Evolutionary conservation across 2,888 invertebrate species (phyloP), one percentile per base, ranked within the genome.

Genomic region (Zeuzera pyrina): DNA sequence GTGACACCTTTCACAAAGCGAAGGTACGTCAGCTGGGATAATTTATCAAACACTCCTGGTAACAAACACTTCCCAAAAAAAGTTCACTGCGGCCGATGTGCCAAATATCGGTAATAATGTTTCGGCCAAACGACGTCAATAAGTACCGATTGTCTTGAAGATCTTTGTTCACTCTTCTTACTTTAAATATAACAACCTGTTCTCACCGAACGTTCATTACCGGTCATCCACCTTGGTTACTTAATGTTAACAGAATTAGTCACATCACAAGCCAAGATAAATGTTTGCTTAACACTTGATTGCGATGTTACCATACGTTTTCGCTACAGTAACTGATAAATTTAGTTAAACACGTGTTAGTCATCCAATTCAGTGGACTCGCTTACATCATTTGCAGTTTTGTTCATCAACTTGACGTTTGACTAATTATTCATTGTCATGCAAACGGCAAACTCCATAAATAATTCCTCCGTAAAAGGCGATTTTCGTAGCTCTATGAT

Each of bases 221-320:
- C 65, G 83, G 79, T 81, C 81, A 61, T 67, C 69, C 57, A 81
- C 81, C 79, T 59, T 68, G 55, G 69, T 76, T 79, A 79, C 72
- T 74, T 74, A 70, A 78, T 72, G 69, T 62, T 57, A 60, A 57
- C 53, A 51, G 50, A 58, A 72, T 79, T 78, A 76, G 72, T 79
- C 79, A 63, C 56, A 45, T 78, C 78, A 62, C 56, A 46, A 54
- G 50, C 50, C 50, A 60, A 57, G 49, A 43, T 59, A 60, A 76
- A 77, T 67, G 65, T 76, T 76, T 66, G 66, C 49, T 49, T 47
- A 55, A 59, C 52, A 45, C 53, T 59, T 53, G 47, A 43, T 44
- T 13, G 52, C 54, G 53, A 52, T 55, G 55, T 49, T 55, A 58
- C 57, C 54, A 57, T 59, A 52, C 51, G 51, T 49, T 52, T 45